Percentiles rank a stretch among this genome's conserved stretches.
Evolutionary conservation across 2,888 invertebrate species (phyloP).

Genomic region (Hirtodrosophila trivittata): DNA sequence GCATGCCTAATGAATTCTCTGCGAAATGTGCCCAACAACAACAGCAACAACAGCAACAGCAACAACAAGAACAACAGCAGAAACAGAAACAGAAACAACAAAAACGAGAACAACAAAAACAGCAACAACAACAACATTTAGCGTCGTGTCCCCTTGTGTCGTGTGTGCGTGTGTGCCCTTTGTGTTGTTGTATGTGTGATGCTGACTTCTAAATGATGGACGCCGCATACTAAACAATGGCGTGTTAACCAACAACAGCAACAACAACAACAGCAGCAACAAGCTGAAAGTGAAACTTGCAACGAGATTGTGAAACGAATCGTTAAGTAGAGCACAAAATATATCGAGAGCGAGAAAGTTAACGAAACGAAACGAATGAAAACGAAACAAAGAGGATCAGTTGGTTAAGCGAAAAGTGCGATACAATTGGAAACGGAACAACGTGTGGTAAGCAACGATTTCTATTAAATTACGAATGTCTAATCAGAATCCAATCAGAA

Average conservation of each 20-base stretch:
- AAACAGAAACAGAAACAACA: background rate
- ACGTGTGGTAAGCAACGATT: constrained; percentile 16
- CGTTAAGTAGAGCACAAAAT: constrained; percentile 30
- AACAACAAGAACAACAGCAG: constrained; percentile 16
- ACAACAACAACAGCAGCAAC: constrained; percentile 8
- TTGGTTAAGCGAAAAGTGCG: constrained; percentile 3
- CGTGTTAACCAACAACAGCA: constrained; percentile 39
- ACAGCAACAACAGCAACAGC: constrained; percentile 19
- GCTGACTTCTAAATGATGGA: constrained; percentile 50
- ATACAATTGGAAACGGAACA: constrained; percentile 9
- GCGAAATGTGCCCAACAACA: constrained; percentile 52
- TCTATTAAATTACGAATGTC: background rate
- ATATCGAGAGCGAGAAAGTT: background rate
- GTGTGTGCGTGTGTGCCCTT: constrained; percentile 4
- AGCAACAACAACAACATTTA: constrained; percentile 21
- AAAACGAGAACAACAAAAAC: background rate
- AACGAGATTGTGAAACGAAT: constrained; percentile 16
- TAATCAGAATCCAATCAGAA: too few species aligned
- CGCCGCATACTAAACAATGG: constrained; percentile 60
- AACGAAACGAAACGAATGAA: constrained; percentile 6
- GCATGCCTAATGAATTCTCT: constrained; percentile 76
- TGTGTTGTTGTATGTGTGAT: constrained; percentile 37
- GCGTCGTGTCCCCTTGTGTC: constrained; percentile 16
- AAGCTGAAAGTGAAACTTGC: constrained; percentile 34
- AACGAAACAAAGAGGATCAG: constrained; percentile 19